phyloP scores from a whole-genome alignment of 1,140 invertebrate species.

The Paralvinella palmiformis region DNA sequence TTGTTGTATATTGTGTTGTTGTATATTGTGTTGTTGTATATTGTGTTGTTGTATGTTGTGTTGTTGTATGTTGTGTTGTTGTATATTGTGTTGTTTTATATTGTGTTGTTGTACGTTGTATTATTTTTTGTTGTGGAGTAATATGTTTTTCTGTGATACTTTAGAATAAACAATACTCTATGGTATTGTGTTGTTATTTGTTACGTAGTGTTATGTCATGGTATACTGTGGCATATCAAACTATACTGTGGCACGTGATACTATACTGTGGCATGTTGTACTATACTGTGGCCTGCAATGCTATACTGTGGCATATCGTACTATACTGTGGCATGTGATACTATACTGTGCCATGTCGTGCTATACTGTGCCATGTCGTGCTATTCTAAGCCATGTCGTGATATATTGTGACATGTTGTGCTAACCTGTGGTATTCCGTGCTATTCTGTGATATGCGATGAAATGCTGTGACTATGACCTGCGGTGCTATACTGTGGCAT shows the following conservation, averaged over 20 bases:
- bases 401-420: constrained; percentile 18
- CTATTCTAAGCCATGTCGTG: constrained; percentile 18
- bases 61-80: too few species aligned
- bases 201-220: constrained; percentile 18
- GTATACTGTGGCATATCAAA: constrained; percentile 13
- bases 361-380: constrained; percentile 18
- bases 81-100: too few species aligned
- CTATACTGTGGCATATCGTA: too few species aligned
- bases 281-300: too few species aligned
- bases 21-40: too few species aligned
- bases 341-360: constrained; percentile 10
- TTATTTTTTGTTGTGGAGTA: too few species aligned
- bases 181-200: constrained; percentile 16
- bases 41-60: too few species aligned
- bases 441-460: constrained; percentile 20
- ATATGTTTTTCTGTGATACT: constrained; percentile 10
- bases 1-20: too few species aligned
- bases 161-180: constrained; percentile 18
- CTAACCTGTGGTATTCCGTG: constrained; percentile 15
- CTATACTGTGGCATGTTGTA: constrained; percentile 18
- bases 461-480: too few species aligned
- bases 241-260: constrained; percentile 17
- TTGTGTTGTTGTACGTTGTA: too few species aligned
- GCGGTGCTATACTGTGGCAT: constrained; percentile 15
- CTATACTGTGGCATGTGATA: too few species aligned